Evolutionary conservation across 2,888 invertebrate genomes (phyloP), one percentile per base, ranked within the genome.

Genomic region (Notodonta ziczac): DNA sequence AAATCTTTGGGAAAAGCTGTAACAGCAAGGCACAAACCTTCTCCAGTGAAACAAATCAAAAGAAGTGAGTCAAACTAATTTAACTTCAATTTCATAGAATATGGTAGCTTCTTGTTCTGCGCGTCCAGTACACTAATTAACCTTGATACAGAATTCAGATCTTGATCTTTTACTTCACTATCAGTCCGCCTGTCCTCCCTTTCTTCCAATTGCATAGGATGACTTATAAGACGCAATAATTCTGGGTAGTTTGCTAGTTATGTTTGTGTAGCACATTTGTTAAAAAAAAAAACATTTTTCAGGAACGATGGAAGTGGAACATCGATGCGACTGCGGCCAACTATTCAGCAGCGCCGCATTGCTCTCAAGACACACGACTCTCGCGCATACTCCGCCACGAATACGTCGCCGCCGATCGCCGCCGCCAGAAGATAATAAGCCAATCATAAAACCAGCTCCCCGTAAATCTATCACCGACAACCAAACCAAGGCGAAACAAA

Each of bases 271-370:
- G 46, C 5, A 24, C 1, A 24, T 2, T 46, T 39, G 42, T 42
- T 42, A 1, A 9, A 42, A 42, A 10, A 9, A 42, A 42, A 10
- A 55, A 42, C 14, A 56, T 24, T 39, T 66, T 65, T 16, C 77
- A 91, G 91, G 90, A 53, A 82, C 81, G 39, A 60, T 74, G 10
- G 86, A 82, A 50, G 83, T 77, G 53, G 90, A 86, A 84, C 95
- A 95, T 74, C 90, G 95, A 1, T 94, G 94, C 69, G 94, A 94
- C 77, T 94, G 94, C 70, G 94, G 94, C 0, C 88, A 91, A 76
- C 65, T 90, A 66, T 94, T 94, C 80, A 87, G 88, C 60, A 91
- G 90, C 76, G 93, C 89, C 13, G 91, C 91, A 39, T 70, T 94
- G 24, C 72, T 94, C 64, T 72, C 88, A 63, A 86, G 93, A 60